Percentiles rank a stretch among this genome's conserved stretches.
These are phyloP conservation scores for Melolontha melolontha DNA, from an alignment of 2,888 invertebrate species.

Conservation along the genomic window DNA sequence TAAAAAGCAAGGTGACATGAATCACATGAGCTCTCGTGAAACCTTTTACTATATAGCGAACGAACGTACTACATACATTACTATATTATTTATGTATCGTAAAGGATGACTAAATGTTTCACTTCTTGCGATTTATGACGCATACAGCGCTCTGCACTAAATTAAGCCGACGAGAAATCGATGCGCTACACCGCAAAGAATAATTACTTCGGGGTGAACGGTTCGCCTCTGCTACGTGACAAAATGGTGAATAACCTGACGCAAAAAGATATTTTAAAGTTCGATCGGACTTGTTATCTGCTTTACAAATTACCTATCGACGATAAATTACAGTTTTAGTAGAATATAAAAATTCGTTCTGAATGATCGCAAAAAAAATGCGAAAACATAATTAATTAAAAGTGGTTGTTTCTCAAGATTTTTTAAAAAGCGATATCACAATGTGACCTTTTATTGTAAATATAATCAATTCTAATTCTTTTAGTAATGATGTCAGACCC, in stretches of 20 bases:
- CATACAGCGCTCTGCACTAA: constrained; percentile 18
- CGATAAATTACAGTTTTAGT: too few species aligned
- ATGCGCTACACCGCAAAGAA: constrained; percentile 14
- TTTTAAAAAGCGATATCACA: too few species aligned
- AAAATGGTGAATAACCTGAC: constrained; percentile 18
- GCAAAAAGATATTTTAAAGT: constrained; percentile 7
- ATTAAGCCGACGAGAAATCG: constrained; percentile 16
- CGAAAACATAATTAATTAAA: too few species aligned
- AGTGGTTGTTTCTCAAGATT: too few species aligned
- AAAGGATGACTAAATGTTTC: constrained; percentile 32
- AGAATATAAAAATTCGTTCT: too few species aligned
- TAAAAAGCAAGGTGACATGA: constrained; percentile 25
- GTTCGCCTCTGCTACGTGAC: background rate
- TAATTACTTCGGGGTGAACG: constrained; percentile 20
- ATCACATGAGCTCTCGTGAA: constrained; percentile 21
- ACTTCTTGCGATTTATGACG: constrained; percentile 28
- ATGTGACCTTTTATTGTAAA: too few species aligned
- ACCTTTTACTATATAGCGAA: constrained; percentile 3
- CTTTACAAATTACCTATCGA: too few species aligned
- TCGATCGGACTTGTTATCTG: background rate
- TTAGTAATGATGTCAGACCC: too few species aligned
- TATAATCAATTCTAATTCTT: too few species aligned
- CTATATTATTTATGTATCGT: constrained; percentile 26
- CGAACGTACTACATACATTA: constrained; percentile 5
- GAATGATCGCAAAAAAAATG: too few species aligned